A percentile compares a stretch with the other conserved stretches of the same genome.
Conservation (phyloP, 2,113 vertebrate species). For the Aegotheles bennettii region DNA sequence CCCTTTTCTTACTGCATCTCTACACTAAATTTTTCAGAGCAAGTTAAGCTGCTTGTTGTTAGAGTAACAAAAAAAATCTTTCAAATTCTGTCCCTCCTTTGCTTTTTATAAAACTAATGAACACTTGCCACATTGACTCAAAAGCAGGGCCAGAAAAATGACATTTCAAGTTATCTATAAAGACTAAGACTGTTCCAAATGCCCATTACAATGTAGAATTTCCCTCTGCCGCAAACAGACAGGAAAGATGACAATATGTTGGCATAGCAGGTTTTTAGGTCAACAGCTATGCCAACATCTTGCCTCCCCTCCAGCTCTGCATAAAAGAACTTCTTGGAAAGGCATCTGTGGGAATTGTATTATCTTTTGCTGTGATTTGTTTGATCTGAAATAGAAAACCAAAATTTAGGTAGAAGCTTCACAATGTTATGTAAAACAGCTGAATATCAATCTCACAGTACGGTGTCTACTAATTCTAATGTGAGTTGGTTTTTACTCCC, state of each 20-base stretch:
- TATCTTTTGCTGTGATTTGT: neutral
- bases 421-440: neutral
- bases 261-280: constrained; percentile 79
- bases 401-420: neutral
- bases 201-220: neutral
- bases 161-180: neutral
- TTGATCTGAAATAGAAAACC: neutral
- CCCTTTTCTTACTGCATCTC: too few species aligned
- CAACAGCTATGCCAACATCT: constrained; percentile 86
- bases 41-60: too few species aligned
- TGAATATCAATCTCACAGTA: neutral
- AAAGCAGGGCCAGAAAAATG: neutral
- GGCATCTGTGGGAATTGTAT: neutral
- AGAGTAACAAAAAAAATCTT: neutral
- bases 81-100: neutral
- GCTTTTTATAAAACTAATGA: neutral
- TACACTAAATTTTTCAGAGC: too few species aligned
- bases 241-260: constrained; percentile 81
- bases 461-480: neutral
- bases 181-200: neutral
- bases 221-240: constrained; percentile 63
- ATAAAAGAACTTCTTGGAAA: constrained; percentile 12
- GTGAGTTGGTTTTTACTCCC: neutral
- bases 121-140: neutral
- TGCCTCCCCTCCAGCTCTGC: constrained; percentile 78